Evolutionary conservation across 1,140 invertebrate genomes (phyloP), one percentile per base, ranked within the genome.

Genomic region (Limonius californicus): DNA sequence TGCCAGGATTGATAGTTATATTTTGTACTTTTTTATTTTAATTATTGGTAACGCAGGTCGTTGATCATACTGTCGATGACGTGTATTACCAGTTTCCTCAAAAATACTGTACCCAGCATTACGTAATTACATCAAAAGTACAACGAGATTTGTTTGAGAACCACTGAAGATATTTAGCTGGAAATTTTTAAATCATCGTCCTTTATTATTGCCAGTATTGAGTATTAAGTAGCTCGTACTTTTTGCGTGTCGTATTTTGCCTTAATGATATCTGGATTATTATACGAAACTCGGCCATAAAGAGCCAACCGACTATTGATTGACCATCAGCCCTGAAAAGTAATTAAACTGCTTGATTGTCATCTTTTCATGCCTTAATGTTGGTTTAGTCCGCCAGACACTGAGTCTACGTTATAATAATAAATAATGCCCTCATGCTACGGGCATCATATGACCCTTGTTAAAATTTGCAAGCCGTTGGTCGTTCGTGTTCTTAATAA

Each of bases 341-440:
- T 65, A 65, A 65, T 65, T 65, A 65, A 65, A 62, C 32, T 50
- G 35, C 59, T 65, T 65, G 63, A 65, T 65, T 65, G 63, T 65
- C 63, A 62, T 65, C 59, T 62, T 61, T 65, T 65, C 63, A 65
- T 45, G 47, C 57, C 50, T 43, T 65, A 65, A 62, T 62, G 59
- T 62, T 62, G 63, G 59, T 65, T 65, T 65, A 65, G 59, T 62
- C 42, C 56, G 39, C 16, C 56, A 20, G 32, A 62, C 63, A 59
- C 57, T 65, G 35, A 54, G 30, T 58, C 45, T 53, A 56, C 32
- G 15, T 64, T 60, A 64, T 59, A 54, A 65, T 65, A 65, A 65
- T 61, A 65, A 65, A 65, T 65, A 65, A 65, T 62, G 19, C 20
- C 45, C n/a, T 39, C n/a, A 39, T 39, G 35, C n/a, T 39, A 39